Evolutionary conservation across 2,113 vertebrate species (phyloP).

Genomic region (Daboia siamensis): DNA sequence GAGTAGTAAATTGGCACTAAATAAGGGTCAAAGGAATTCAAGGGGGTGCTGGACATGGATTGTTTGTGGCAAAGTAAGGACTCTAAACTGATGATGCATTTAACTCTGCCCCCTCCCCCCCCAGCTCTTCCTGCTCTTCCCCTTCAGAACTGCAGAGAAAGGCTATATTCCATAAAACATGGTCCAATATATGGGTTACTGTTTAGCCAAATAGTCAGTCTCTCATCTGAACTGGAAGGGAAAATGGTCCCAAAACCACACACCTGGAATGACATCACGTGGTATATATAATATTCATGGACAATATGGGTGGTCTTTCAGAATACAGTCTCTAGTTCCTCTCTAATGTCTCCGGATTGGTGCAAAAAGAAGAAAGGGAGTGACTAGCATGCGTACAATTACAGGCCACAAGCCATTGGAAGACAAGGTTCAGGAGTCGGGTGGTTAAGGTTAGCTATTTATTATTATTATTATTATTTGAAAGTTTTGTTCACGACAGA

Average conservation of each 20-base stretch:
- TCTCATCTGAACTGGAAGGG: background rate
- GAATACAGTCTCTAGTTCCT: background rate
- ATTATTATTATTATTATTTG: background rate
- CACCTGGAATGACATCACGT: background rate
- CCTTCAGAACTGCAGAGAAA: background rate
- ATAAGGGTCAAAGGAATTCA: background rate
- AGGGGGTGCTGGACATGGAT: background rate
- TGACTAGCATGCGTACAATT: background rate
- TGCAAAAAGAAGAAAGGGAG: background rate
- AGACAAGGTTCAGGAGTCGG: background rate
- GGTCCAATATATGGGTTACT: background rate
- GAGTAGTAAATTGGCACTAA: background rate
- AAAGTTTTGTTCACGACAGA: background rate
- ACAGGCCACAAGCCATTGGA: background rate
- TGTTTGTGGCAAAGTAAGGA: background rate
- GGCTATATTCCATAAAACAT: background rate
- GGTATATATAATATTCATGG: background rate
- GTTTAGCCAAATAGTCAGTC: background rate
- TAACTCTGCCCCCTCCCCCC: background rate
- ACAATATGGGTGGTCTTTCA: background rate
- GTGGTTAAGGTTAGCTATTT: background rate
- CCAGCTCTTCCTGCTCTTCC: background rate
- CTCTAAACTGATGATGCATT: background rate
- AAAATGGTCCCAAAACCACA: background rate
- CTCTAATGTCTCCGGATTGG: background rate